These are phyloP conservation scores for Catharus bicknelli DNA, from an alignment of 2,113 vertebrate genomes.

Conservation along the genomic window DNA sequence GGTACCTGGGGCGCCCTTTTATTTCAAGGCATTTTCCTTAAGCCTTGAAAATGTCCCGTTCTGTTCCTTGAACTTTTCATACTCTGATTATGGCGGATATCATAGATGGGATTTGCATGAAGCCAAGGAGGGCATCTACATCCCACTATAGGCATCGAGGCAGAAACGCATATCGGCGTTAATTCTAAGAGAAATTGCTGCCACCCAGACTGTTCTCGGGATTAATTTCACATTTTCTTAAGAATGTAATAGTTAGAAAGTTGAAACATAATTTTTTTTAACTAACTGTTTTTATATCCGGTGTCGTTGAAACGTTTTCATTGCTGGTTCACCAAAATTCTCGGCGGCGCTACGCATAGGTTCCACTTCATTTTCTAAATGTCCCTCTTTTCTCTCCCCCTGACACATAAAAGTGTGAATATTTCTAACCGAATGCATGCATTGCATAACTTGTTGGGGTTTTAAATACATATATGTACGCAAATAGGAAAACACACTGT, in stretches of 20 bases:
- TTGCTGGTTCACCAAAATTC: neutral
- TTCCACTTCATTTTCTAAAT: neutral
- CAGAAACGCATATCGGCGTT: neutral
- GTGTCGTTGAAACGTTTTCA: neutral
- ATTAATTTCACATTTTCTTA: neutral
- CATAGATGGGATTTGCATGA: slow-evolving; percentile 38
- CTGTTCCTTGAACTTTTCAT: neutral
- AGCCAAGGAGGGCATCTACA: neutral
- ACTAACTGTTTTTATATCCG: neutral
- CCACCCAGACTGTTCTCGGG: neutral
- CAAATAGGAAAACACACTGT: neutral
- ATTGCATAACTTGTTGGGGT: neutral
- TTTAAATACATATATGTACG: neutral
- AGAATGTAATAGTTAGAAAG: neutral
- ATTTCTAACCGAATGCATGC: neutral
- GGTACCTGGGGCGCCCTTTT: neutral
- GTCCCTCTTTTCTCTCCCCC: neutral
- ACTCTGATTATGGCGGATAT: slow-evolving; percentile 1
- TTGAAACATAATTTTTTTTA: neutral
- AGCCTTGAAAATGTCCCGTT: neutral
- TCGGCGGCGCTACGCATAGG: neutral
- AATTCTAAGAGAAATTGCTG: neutral
- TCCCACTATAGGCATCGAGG: neutral
- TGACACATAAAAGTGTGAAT: neutral
- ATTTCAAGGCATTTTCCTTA: neutral